phyloP scores from a whole-genome alignment of 2,797 vertebrate species.

The Typhlichthys eigenmanni region DNA sequence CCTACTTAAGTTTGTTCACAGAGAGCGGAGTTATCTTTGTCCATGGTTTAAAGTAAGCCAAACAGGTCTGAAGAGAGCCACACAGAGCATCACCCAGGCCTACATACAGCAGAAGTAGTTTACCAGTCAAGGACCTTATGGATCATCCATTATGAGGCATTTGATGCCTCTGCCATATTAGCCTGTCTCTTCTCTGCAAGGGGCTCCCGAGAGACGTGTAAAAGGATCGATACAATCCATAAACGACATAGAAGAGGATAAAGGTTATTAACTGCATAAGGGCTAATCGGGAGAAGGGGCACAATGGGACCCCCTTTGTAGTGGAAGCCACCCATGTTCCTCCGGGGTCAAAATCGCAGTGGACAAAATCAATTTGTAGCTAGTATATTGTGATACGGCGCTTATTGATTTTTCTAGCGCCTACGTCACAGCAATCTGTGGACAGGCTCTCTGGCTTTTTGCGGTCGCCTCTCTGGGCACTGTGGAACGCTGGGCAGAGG shows the following conservation, averaged over 20 bases:
- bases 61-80: too few relatives aligned
- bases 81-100: not conserved
- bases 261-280: slow-evolving; percentile 67
- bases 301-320: slow-evolving; percentile 48
- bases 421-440: slow-evolving; percentile 44
- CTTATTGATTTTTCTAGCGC: slow-evolving; percentile 74
- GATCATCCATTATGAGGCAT: slow-evolving; percentile 50
- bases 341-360: slow-evolving; percentile 64
- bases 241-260: slow-evolving; percentile 67
- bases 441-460: slow-evolving; percentile 61
- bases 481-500: slow-evolving; percentile 37
- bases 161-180: slow-evolving; percentile 65
- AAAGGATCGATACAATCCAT: slow-evolving; percentile 70
- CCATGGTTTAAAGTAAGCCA: too few relatives aligned
- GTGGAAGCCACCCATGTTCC: slow-evolving; percentile 54
- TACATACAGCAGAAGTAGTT: too few relatives aligned
- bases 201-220: slow-evolving; percentile 51
- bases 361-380: slow-evolving; percentile 79
- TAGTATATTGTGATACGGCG: slow-evolving; percentile 77
- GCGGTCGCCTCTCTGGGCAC: slow-evolving; percentile 40
- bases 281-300: slow-evolving; percentile 56
- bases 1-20: too few relatives aligned
- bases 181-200: slow-evolving; percentile 42
- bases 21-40: too few relatives aligned
- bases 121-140: not conserved